Percentiles rank a stretch among this genome's conserved stretches.
These are phyloP conservation scores for Tenthredo mesomela DNA, from an alignment of 2,888 invertebrate genomes.

Conservation along the genomic window DNA sequence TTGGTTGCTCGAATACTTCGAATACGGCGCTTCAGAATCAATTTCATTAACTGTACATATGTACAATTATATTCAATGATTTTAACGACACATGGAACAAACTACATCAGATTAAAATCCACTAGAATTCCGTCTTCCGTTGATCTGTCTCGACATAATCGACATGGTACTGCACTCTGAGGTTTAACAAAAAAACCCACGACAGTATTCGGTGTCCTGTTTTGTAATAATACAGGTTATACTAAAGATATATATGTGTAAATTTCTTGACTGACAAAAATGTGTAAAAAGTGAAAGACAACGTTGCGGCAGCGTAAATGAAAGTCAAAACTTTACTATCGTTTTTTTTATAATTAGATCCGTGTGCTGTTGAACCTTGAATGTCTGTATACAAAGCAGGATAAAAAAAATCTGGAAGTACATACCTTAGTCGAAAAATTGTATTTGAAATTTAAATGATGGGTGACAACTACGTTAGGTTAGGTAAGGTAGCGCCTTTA, in stretches of 20 bases:
- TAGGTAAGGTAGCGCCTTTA: conserved; percentile 68
- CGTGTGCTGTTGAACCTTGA: conserved; percentile 56
- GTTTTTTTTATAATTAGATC: conserved; percentile 59
- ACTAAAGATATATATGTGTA: neutral
- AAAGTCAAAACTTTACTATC: conserved; percentile 68
- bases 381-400: conserved; percentile 64
- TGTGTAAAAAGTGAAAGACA: neutral
- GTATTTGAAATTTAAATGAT: conserved; percentile 60
- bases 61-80: too few relatives aligned
- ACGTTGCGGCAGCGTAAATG: conserved; percentile 61
- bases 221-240: neutral
- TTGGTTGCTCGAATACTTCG: too few relatives aligned
- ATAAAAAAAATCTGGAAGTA: conserved; percentile 48
- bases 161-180: neutral
- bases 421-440: conserved; percentile 53
- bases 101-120: too few relatives aligned
- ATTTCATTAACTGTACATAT: too few relatives aligned
- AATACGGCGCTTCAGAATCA: too few relatives aligned
- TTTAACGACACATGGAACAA: too few relatives aligned
- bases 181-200: neutral
- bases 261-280: too few relatives aligned
- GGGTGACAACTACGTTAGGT: conserved; percentile 73
- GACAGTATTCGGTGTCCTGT: neutral
- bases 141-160: neutral
- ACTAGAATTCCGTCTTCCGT: neutral